Evolutionary conservation across 2,797 vertebrate species (phyloP), one percentile per base, ranked within the genome.

Genomic region (Poecilia gillii): DNA sequence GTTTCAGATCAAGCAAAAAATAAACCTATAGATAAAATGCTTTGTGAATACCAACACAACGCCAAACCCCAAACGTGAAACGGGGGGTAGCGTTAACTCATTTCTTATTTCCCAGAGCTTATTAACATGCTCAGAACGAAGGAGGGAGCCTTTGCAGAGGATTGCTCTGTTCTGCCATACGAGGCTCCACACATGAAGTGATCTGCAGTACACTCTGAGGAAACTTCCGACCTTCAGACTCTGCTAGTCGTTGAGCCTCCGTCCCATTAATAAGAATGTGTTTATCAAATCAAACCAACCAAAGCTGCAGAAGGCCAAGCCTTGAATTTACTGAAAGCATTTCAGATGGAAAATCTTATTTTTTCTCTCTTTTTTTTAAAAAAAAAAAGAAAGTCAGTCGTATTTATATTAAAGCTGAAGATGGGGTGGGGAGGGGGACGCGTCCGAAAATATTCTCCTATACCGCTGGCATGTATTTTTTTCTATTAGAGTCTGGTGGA

Each of bases 281-380:
- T 33, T 62, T 14, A 62, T 33, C 31, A 62, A 62, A 33, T 64
- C n/a, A 64, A 64, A 36, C 31, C 12, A 33, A 33, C 31, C 18
- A 68, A 41, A 81, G 46, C 79, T 76, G 84, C 80, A 72, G 68
- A 71, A 71, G 41, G 14, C 13, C 41, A 71, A 28, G 12, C 14
- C 70, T 28, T 16, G 25, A 47, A 46, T 46, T 72, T 46, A n/a
- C 45, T 23, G 33, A 72, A 72, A 18, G n/a, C 70, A 46, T 46
- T 71, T 71, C 25, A 46, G 41, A 46, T 0, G 0, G 28, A 62
- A 12, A 31, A 31, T 16, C 14, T 20, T 49, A 5, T 18, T 47
- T 49, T 49, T 49, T 49, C 2, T 41, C 33, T 0, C 2, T 9
- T n/a, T 25, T 25, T 8, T 57, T 47, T 6, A 47, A 5, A 47